phyloP scores from a whole-genome alignment of 2,797 vertebrate species.

The Oophaga sylvatica region DNA sequence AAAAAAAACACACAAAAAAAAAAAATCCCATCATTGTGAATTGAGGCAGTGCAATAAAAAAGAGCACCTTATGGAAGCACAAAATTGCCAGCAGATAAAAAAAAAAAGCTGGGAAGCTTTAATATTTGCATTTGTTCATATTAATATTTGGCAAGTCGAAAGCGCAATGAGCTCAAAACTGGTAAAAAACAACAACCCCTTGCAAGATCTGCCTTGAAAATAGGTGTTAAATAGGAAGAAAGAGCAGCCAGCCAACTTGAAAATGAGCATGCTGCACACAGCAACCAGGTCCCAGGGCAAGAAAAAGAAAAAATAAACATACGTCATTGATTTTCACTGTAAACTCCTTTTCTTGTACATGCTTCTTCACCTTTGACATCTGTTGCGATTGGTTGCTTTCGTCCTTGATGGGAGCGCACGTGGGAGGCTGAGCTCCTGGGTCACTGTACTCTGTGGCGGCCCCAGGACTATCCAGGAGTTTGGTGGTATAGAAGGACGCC shows the following conservation, averaged over 20 bases:
- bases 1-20: slow-evolving; percentile 35
- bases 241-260: slow-evolving; percentile 83
- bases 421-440: slow-evolving; percentile 67
- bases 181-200: slow-evolving; percentile 70
- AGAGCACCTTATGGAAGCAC: slow-evolving; percentile 65
- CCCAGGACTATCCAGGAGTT: slow-evolving; percentile 88
- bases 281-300: slow-evolving; percentile 86
- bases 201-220: slow-evolving; percentile 71
- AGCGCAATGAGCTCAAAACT: slow-evolving; percentile 66
- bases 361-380: slow-evolving; percentile 99
- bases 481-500: slow-evolving; percentile 97
- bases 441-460: slow-evolving; percentile 75
- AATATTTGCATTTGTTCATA: background rate
- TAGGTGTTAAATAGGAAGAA: slow-evolving; percentile 74
- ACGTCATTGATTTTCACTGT: slow-evolving; percentile 99
- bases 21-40: slow-evolving; percentile 9
- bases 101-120: slow-evolving; percentile 61
- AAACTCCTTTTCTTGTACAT: slow-evolving; percentile 99
- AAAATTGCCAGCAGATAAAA: slow-evolving; percentile 62
- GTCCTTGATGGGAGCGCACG: slow-evolving; percentile 77
- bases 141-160: slow-evolving; percentile 57
- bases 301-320: slow-evolving; percentile 86
- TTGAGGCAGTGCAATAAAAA: slow-evolving; percentile 65
- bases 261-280: slow-evolving; percentile 80
- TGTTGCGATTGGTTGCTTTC: slow-evolving; percentile 89